Evolutionary conservation across 2,113 vertebrate genomes (phyloP).

Genomic region (Spermophilus dauricus): DNA sequence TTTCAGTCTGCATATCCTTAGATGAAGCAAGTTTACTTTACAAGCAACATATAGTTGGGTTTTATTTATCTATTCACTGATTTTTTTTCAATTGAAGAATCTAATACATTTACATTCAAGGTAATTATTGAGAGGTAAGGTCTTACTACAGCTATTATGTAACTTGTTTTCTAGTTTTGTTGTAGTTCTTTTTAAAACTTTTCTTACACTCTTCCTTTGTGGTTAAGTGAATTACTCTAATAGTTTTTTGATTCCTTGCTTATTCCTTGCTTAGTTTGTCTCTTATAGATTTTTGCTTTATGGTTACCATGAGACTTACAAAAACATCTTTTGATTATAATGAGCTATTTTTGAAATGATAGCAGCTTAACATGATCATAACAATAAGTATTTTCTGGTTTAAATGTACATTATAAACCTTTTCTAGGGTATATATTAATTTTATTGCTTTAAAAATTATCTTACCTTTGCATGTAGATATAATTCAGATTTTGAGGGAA

Average conservation of each 20-base stretch:
- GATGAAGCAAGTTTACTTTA: not conserved
- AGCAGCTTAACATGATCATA: not conserved
- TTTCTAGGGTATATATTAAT: not conserved
- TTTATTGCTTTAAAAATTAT: not conserved
- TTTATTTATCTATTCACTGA: not conserved
- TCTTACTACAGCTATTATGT: not conserved
- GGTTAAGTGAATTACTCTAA: not conserved
- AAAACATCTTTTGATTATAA: not conserved
- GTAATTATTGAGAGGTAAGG: too few species aligned
- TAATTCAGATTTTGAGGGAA: constrained; percentile 45
- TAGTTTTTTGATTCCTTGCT: not conserved
- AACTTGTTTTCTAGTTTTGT: not conserved
- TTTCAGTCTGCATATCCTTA: not conserved
- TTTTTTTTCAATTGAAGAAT: too few species aligned
- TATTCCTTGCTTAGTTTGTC: not conserved
- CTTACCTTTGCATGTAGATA: not conserved
- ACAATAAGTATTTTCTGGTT: not conserved
- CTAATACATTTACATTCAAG: too few species aligned
- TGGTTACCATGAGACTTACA: not conserved
- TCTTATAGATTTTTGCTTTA: not conserved
- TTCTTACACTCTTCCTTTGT: not conserved
- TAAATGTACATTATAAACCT: not conserved
- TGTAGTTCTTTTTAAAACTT: not conserved
- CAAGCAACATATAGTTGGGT: not conserved
- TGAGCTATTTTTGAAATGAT: not conserved